A percentile compares a stretch with the other conserved stretches of the same genome.
Evolutionary conservation across 2,888 invertebrate species (phyloP).

Genomic region (Muschampia plurimacula): DNA sequence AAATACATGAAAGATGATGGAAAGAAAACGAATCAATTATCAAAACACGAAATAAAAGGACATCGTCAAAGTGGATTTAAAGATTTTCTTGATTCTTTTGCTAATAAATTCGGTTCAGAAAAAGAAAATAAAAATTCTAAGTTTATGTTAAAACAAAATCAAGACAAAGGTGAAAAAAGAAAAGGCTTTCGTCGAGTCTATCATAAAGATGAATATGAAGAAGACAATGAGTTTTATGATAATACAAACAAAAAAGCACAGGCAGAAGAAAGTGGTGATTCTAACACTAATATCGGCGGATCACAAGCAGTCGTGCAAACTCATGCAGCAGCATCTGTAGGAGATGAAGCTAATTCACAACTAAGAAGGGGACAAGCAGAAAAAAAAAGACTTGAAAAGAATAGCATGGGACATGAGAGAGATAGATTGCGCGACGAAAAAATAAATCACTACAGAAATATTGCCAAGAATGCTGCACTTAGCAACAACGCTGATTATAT

Average conservation of each 20-base stretch:
- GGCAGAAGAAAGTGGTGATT: constrained; percentile 60
- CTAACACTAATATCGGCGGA: constrained; percentile 58
- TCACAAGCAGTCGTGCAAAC: constrained; percentile 61
- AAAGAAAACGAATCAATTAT: constrained; percentile 52
- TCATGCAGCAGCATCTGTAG: constrained; percentile 55
- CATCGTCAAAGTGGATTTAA: constrained; percentile 61
- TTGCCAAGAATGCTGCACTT: constrained; percentile 59
- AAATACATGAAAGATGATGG: constrained; percentile 53
- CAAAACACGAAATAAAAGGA: constrained; percentile 51
- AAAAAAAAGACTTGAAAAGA: constrained; percentile 53
- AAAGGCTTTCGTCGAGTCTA: constrained; percentile 74
- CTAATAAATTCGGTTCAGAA: constrained; percentile 69
- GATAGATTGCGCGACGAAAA: constrained; percentile 52
- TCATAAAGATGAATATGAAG: constrained; percentile 76
- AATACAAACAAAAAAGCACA: constrained; percentile 62
- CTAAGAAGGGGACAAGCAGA: constrained; percentile 52
- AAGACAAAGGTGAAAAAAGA: constrained; percentile 66
- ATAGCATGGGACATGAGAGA: constrained; percentile 51
- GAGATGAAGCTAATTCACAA: constrained; percentile 52
- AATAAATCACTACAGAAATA: constrained; percentile 59
- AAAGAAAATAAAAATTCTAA: constrained; percentile 60
- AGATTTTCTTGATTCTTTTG: constrained; percentile 68
- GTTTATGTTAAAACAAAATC: constrained; percentile 56
- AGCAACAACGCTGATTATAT: constrained; percentile 62
- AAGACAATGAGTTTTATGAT: constrained; percentile 74